A percentile compares a stretch with the other conserved stretches of the same genome.
These are phyloP conservation scores for Neotoma lepida DNA, from an alignment of 2,113 vertebrate species.

Conservation along the genomic window DNA sequence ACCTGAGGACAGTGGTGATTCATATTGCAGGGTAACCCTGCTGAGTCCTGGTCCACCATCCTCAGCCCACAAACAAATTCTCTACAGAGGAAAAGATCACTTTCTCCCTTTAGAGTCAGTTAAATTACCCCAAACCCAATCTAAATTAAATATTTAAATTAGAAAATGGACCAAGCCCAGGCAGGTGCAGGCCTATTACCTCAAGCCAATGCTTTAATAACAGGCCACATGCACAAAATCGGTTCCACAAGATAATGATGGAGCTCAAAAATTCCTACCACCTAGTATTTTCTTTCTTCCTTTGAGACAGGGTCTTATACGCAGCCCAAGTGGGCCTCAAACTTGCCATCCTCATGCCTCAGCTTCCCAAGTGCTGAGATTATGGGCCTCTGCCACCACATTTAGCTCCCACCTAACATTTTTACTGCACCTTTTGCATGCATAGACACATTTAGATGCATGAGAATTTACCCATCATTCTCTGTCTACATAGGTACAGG, in stretches of 20 bases:
- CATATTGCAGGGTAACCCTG: fast-evolving
- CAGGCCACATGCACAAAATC: background rate
- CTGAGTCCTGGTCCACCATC: fast-evolving
- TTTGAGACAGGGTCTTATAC: background rate
- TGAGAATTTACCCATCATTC: background rate
- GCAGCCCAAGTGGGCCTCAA: background rate
- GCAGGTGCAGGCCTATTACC: background rate
- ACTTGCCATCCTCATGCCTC: background rate
- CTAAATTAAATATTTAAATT: background rate
- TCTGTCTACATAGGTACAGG: background rate
- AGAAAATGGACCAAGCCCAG: background rate
- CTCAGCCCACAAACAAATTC: background rate
- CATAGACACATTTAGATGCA: background rate
- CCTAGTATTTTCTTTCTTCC: background rate
- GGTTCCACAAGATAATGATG: background rate
- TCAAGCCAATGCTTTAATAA: background rate
- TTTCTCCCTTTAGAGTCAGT: background rate
- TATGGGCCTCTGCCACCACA: background rate
- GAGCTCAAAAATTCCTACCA: background rate
- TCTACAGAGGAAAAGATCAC: background rate
- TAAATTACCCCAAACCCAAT: background rate
- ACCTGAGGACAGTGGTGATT: background rate
- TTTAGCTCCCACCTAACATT: background rate
- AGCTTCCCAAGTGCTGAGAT: background rate
- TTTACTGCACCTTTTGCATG: background rate